Evolutionary conservation across 2,797 vertebrate species (phyloP).

Genomic region (Acrossocheilus fasciatus): DNA sequence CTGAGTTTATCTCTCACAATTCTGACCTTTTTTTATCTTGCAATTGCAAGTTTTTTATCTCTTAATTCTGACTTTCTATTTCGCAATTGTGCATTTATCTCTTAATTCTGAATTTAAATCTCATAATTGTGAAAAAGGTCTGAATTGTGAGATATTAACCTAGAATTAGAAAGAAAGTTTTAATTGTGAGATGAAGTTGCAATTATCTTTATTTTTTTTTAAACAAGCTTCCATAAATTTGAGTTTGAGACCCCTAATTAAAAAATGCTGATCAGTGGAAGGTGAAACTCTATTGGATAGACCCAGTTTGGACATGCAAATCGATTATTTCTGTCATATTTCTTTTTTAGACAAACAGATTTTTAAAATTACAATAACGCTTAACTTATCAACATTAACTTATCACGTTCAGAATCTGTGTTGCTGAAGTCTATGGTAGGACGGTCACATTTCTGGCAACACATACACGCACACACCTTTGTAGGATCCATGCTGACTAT

Average conservation of each 20-base stretch:
- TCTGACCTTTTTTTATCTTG: too few relatives aligned
- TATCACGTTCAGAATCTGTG: neutral
- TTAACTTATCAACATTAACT: neutral
- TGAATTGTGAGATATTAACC: too few relatives aligned
- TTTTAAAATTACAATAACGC: neutral
- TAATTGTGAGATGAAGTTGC: neutral
- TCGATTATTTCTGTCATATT: neutral
- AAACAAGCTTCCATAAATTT: too few relatives aligned
- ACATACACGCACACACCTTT: constrained; percentile 15
- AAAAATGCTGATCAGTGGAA: neutral
- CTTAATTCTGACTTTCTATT: neutral
- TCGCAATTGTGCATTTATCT: neutral
- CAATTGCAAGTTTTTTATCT: too few relatives aligned
- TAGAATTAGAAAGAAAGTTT: neutral
- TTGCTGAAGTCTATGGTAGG: neutral
- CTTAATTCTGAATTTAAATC: neutral
- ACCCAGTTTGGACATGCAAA: neutral
- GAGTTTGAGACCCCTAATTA: too few relatives aligned
- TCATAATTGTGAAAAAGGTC: neutral
- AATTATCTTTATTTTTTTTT: too few relatives aligned
- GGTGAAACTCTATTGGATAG: neutral
- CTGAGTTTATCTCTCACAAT: neutral
- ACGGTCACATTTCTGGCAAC: neutral
- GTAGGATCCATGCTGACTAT: neutral
- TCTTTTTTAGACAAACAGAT: neutral